Evolutionary conservation across 2,797 vertebrate genomes (phyloP).

Genomic region (Propithecus deckenii): DNA sequence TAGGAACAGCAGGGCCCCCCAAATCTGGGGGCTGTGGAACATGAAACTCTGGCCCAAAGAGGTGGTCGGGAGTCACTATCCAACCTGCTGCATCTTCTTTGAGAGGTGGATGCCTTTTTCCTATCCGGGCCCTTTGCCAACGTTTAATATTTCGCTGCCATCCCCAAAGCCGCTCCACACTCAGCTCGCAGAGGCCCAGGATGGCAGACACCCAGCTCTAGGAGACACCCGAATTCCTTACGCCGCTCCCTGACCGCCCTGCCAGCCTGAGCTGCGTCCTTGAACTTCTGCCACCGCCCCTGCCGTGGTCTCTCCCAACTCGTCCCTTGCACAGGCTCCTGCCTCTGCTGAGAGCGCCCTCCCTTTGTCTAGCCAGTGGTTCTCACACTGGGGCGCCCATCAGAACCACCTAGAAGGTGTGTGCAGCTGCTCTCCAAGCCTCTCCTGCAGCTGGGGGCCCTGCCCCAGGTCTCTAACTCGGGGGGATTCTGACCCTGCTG

Average conservation of each 20-base stretch:
- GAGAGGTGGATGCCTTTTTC: neutral
- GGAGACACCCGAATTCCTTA: neutral
- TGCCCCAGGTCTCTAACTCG: neutral
- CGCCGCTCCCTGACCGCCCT: neutral
- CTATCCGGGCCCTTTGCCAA: neutral
- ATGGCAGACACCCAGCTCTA: neutral
- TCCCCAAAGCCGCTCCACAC: neutral
- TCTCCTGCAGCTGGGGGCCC: neutral
- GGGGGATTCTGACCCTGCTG: neutral
- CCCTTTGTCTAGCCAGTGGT: neutral
- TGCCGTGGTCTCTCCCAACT: neutral
- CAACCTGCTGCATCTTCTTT: neutral
- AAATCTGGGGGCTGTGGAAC: neutral
- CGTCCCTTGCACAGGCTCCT: neutral
- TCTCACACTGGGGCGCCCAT: rapidly evolving
- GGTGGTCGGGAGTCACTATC: neutral
- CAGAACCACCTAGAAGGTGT: neutral
- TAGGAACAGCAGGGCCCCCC: neutral
- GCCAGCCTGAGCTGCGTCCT: neutral
- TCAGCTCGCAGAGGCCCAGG: neutral
- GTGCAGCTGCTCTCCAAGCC: neutral
- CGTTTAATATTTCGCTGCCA: neutral
- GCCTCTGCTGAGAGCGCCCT: neutral
- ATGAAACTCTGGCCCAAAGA: too few species aligned
- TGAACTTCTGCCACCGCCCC: neutral